These are phyloP conservation scores for Tragelaphus imberbis DNA, from an alignment of 2,113 vertebrate genomes.

Conservation along the genomic window DNA sequence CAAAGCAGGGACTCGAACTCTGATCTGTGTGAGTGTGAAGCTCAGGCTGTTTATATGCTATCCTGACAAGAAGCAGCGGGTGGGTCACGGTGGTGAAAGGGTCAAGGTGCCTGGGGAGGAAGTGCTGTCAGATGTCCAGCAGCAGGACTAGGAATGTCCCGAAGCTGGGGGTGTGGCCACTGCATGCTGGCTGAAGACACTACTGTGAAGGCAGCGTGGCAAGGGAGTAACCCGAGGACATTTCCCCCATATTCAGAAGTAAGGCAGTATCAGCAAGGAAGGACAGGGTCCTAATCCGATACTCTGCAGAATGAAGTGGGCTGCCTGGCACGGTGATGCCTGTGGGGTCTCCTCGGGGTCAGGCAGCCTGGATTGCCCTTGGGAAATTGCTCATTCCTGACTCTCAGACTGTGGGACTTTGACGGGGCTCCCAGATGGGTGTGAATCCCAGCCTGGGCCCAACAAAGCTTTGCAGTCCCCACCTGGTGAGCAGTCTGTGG, in stretches of 20 bases:
- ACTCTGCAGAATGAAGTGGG: neutral
- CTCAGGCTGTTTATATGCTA: neutral
- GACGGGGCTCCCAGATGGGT: neutral
- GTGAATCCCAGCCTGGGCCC: neutral
- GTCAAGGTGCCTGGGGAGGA: too few relatives aligned
- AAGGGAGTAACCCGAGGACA: neutral
- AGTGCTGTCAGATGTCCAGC: too few relatives aligned
- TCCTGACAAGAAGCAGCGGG: neutral
- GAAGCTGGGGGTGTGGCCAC: neutral
- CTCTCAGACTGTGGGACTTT: neutral
- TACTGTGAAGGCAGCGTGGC: accelerated
- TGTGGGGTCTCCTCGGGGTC: neutral
- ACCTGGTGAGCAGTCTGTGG: neutral
- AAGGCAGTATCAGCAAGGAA: neutral
- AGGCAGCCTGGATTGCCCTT: neutral
- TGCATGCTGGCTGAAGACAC: neutral
- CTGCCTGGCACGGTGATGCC: neutral
- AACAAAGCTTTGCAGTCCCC: neutral
- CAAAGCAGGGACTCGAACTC: neutral
- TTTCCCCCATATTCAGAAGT: neutral
- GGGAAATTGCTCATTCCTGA: neutral
- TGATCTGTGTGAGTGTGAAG: neutral
- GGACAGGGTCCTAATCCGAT: neutral
- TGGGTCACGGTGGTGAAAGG: neutral
- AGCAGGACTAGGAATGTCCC: neutral